phyloP scores from a whole-genome alignment of 1,140 invertebrate genomes.

The Hypothenemus hampei region DNA sequence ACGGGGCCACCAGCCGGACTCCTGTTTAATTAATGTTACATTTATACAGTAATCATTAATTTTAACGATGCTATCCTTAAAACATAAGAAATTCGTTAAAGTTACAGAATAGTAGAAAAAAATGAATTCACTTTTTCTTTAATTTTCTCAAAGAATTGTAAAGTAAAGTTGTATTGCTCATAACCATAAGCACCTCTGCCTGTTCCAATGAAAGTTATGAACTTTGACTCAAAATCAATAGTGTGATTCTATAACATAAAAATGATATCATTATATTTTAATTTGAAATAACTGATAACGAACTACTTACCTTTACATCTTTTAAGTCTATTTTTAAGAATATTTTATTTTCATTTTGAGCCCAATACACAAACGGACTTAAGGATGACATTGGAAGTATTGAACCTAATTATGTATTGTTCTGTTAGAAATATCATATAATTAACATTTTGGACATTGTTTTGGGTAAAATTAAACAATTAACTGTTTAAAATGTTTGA shows the following conservation, averaged over 20 bases:
- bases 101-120: neutral
- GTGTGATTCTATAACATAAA: conserved; percentile 2
- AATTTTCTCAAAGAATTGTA: conserved; percentile 53
- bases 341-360: conserved; percentile 73
- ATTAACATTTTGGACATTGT: too few species aligned
- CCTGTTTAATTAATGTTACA: conserved; percentile 66
- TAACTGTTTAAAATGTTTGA: too few species aligned
- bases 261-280: neutral
- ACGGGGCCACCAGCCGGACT: conserved; percentile 74
- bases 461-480: too few species aligned
- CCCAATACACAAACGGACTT: conserved; percentile 90
- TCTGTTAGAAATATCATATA: too few species aligned
- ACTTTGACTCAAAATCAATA: conserved; percentile 2
- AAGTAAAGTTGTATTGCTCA: conserved; percentile 65
- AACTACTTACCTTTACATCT: conserved; percentile 61
- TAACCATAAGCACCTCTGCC: conserved; percentile 66
- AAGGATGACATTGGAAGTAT: conserved; percentile 43
- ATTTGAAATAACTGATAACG: neutral
- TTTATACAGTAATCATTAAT: conserved; percentile 74
- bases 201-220: conserved; percentile 43
- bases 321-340: conserved; percentile 79
- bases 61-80: conserved; percentile 51
- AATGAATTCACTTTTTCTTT: conserved; percentile 62
- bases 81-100: neutral
- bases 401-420: too few species aligned